Evolutionary conservation across 2,797 vertebrate species (phyloP).

Genomic region (Kryptopterus vitreolus): DNA sequence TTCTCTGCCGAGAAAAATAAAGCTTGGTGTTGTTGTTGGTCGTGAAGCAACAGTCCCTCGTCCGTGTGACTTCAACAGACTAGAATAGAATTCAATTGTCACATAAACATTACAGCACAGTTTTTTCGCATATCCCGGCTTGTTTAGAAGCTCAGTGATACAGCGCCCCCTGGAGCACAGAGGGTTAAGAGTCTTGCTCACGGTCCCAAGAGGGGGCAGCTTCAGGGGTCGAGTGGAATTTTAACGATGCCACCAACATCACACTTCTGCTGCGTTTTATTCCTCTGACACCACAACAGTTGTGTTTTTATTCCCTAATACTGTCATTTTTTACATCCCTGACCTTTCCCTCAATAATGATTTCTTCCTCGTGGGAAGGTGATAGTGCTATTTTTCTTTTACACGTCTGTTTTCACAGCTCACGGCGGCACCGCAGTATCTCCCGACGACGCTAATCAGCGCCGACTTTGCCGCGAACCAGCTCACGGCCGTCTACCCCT

Average conservation of each 20-base stretch:
- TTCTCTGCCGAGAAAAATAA: background rate
- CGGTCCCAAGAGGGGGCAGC: too few relatives aligned
- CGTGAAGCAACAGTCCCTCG: background rate
- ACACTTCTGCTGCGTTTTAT: background rate
- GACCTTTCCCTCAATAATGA: too few relatives aligned
- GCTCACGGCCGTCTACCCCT: slow-evolving; percentile 88
- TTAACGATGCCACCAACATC: background rate
- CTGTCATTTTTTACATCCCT: too few relatives aligned
- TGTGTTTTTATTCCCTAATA: too few relatives aligned
- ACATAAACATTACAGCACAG: too few relatives aligned
- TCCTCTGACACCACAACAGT: background rate
- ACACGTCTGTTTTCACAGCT: slow-evolving; percentile 73
- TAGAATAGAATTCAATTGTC: background rate
- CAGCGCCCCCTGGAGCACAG: too few relatives aligned
- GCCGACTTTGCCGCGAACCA: slow-evolving; percentile 96
- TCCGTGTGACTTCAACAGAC: background rate
- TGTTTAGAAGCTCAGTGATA: too few relatives aligned
- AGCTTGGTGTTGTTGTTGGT: background rate
- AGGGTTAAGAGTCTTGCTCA: too few relatives aligned
- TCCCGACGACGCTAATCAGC: slow-evolving; percentile 88
- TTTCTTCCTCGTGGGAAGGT: background rate
- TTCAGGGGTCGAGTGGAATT: background rate
- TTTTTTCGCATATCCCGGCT: too few relatives aligned
- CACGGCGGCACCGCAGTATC: slow-evolving; percentile 84
- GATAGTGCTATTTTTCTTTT: background rate